Evolutionary conservation across 30 jellyfish, hydroid and myxozoan genomes (phyloP), one percentile per base, ranked within the genome.

Genomic region (Chrysaora quinquecirrha): DNA sequence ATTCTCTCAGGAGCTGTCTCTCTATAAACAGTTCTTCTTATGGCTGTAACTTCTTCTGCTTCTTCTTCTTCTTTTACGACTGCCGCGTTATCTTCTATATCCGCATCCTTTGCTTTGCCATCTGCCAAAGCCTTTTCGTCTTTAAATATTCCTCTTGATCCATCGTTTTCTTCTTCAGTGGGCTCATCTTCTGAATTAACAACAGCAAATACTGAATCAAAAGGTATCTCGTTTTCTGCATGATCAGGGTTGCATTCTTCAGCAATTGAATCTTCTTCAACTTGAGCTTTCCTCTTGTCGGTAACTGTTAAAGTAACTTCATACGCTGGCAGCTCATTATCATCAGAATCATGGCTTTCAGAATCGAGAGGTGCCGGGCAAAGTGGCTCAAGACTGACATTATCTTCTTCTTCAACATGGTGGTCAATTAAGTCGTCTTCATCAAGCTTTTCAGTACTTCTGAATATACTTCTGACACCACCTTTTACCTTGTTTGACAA

Each of bases 11-110:
- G 29, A 52, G 19, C 25, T 52, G 25, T 19, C 68, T 3, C 6
- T 20, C 68, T 52, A 52, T 52, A 19, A 52, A 52, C 68, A 10
- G 68, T 52, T 52, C 68, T 52, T 16, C n/a, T n/a, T n/a, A n/a
- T n/a, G n/a, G 68, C 19, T 16, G 29, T 2, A 10, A 20, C 6
- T 52, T 16, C 68, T 2, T 2, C 25, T 52, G 68, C 7, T 25
- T 52, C 68, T 20, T 52, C n/a, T n/a, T n/a, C n/a, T n/a, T n/a
- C n/a, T n/a, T 16, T 43, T 43, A 6, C 16, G 9, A 16, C 12
- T 16, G 9, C 58, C 9, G 16, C 16, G 9, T 9, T 6, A 6
- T 9, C 12, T 16, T 43, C 58, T 43, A 6, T 16, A 6, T 43
- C 16, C 58, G 16, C 58, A 6, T 9, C 12, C 58, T 43, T n/a